phyloP scores from a whole-genome alignment of 2,113 vertebrate genomes.

The Pantherophis guttatus region DNA sequence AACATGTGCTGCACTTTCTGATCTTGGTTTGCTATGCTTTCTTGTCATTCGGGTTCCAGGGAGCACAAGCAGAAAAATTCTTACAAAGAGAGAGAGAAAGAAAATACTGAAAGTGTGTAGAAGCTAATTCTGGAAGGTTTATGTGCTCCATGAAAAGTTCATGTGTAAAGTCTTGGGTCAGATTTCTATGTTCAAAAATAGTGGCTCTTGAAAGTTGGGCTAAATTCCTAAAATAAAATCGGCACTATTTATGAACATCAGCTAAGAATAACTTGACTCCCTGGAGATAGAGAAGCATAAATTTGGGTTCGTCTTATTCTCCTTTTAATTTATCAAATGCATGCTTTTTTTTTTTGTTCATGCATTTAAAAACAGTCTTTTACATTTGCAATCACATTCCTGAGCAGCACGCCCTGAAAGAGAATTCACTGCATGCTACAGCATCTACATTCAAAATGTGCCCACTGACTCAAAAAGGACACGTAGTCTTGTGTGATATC shows the following conservation, averaged over 20 bases:
- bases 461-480: neutral
- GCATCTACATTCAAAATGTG: neutral
- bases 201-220: neutral
- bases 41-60: neutral
- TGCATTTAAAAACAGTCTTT: neutral
- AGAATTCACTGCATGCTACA: neutral
- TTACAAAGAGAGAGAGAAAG: neutral
- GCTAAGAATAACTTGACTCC: neutral
- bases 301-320: neutral
- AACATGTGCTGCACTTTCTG: neutral
- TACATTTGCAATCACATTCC: neutral
- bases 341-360: neutral
- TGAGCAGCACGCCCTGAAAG: neutral
- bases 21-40: neutral
- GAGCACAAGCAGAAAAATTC: neutral
- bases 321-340: neutral
- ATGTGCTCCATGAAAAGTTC: neutral
- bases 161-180: constrained; percentile 3
- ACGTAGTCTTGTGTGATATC: neutral
- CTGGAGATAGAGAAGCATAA: neutral
- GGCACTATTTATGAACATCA: constrained; percentile 7
- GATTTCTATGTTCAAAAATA: constrained; percentile 19
- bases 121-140: constrained; percentile 28
- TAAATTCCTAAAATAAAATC: neutral
- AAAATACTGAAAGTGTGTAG: neutral